These are phyloP conservation scores for Gulo gulo DNA, from an alignment of 2,113 vertebrate species.

Conservation along the genomic window DNA sequence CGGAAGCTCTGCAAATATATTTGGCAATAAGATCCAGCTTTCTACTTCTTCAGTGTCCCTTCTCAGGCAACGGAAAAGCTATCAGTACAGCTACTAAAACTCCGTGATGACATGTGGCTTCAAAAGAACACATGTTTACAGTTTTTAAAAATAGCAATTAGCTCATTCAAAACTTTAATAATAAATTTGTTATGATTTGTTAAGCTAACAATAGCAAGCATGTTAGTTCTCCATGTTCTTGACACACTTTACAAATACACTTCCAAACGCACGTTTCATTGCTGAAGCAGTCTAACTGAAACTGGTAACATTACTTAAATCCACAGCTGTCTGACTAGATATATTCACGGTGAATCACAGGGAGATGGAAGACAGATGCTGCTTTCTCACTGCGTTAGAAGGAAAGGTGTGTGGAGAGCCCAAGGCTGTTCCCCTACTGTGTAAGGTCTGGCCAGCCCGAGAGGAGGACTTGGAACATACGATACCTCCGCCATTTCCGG, in stretches of 20 bases:
- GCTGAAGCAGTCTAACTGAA: not conserved
- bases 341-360: not conserved
- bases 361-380: not conserved
- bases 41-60: not conserved
- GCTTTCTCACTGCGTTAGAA: not conserved
- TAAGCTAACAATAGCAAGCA: not conserved
- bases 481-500: conserved; percentile 96
- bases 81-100: not conserved
- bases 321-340: not conserved
- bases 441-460: not conserved
- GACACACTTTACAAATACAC: not conserved
- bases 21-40: not conserved
- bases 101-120: not conserved
- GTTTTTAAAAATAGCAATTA: not conserved
- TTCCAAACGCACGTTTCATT: not conserved
- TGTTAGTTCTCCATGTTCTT: not conserved
- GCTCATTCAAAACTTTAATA: not conserved
- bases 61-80: not conserved
- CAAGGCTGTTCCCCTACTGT: not conserved
- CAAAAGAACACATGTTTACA: not conserved
- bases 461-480: not conserved
- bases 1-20: not conserved
- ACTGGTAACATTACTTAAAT: not conserved
- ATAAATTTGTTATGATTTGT: not conserved
- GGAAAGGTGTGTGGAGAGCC: not conserved